Evolutionary conservation across 2,888 invertebrate species (phyloP).

Genomic region (Melinaea marsaeus): DNA sequence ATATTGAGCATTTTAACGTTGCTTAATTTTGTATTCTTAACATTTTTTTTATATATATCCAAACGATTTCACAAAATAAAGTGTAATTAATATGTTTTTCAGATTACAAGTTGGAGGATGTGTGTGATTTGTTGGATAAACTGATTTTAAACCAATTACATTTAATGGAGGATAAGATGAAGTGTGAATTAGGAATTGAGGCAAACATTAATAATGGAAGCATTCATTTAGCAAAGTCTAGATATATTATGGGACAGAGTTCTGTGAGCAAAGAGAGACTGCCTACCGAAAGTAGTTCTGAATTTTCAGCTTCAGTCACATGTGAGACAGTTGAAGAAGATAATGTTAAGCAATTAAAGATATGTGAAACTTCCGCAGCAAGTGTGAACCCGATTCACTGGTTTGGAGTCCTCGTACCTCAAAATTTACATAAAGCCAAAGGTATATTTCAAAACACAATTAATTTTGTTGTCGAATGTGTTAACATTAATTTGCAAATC

Average conservation of each 20-base stretch:
- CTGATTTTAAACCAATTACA: slow-evolving; percentile 82
- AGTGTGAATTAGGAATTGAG: slow-evolving; percentile 83
- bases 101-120: slow-evolving; percentile 46
- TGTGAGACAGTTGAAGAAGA: slow-evolving; percentile 62
- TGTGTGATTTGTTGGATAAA: slow-evolving; percentile 81
- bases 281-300: slow-evolving; percentile 80
- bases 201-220: slow-evolving; percentile 82
- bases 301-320: slow-evolving; percentile 60
- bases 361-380: slow-evolving; percentile 49
- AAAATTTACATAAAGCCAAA: slow-evolving; percentile 86
- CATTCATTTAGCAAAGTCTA: slow-evolving; percentile 84
- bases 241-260: slow-evolving; percentile 88
- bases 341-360: slow-evolving; percentile 61
- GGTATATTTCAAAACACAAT: slow-evolving; percentile 84
- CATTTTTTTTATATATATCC: no score
- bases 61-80: no score
- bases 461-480: slow-evolving; percentile 81
- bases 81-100: slow-evolving; percentile 11
- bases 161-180: slow-evolving; percentile 85
- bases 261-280: slow-evolving; percentile 83
- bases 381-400: slow-evolving; percentile 85
- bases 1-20: neutral
- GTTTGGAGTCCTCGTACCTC: slow-evolving; percentile 92
- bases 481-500: slow-evolving; percentile 83
- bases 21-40: no score